A percentile compares a stretch with the other conserved stretches of the same genome.
Evolutionary conservation across 2,113 vertebrate species (phyloP).

Genomic region (Coptodon rendalli): DNA sequence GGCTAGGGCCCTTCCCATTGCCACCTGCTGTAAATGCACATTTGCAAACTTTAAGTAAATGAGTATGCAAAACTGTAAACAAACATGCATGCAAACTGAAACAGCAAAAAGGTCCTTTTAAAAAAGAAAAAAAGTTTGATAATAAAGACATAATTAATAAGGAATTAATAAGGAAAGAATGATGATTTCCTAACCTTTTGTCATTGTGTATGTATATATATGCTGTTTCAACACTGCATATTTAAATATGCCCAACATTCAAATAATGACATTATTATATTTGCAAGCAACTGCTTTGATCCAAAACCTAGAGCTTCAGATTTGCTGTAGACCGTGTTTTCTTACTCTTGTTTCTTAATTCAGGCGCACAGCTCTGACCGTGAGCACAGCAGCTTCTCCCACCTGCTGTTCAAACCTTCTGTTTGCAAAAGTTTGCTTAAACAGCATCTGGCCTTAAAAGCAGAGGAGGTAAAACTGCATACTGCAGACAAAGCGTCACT

Average conservation of each 20-base stretch:
- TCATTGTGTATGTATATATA: not conserved
- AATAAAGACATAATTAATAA: not conserved
- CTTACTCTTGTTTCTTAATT: not conserved
- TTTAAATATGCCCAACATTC: not conserved
- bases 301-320: not conserved
- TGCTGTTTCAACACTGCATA: not conserved
- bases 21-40: conserved; percentile 44
- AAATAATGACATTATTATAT: not conserved
- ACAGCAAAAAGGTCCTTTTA: not conserved
- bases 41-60: conserved; percentile 11
- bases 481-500: not conserved
- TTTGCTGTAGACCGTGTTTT: not conserved
- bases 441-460: not conserved
- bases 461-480: not conserved
- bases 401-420: not conserved
- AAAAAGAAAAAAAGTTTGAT: not conserved
- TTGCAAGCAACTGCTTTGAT: not conserved
- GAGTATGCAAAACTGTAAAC: not conserved
- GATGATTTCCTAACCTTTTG: not conserved
- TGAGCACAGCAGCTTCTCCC: not conserved
- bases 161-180: not conserved
- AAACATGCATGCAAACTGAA: not conserved
- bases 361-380: not conserved
- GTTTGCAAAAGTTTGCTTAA: not conserved
- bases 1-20: conserved; percentile 65